These are phyloP conservation scores for Nasonia vitripennis DNA, from an alignment of 1,140 invertebrate genomes.

Conservation along the genomic window DNA sequence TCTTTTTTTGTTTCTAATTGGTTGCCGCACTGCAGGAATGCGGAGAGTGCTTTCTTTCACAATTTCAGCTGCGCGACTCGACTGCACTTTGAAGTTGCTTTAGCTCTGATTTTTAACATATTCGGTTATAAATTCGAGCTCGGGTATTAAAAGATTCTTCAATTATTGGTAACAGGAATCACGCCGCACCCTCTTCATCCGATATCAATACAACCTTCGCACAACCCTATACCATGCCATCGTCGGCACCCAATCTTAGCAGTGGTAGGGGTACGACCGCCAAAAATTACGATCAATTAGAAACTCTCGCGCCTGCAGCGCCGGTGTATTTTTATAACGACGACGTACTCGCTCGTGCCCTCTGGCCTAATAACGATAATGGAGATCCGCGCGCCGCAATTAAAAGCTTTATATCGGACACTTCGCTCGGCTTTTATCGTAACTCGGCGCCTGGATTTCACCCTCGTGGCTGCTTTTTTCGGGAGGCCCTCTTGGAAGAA, in stretches of 20 bases:
- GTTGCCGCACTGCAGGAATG: not conserved
- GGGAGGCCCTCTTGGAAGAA: not conserved
- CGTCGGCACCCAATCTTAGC: not conserved
- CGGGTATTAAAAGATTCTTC: no score
- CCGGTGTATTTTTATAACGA: slow-evolving; percentile 7
- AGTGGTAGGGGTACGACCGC: slow-evolving; percentile 1
- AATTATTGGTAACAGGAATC: not conserved
- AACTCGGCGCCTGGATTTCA: not conserved
- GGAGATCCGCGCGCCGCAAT: slow-evolving; percentile 13
- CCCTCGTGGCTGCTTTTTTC: not conserved
- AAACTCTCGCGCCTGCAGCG: not conserved
- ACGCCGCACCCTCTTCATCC: not conserved
- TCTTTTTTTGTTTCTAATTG: not conserved
- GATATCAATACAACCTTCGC: not conserved
- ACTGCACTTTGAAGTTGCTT: no score
- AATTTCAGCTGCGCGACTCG: no score
- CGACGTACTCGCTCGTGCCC: not conserved
- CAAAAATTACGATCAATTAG: slow-evolving; percentile 39
- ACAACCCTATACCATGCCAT: not conserved
- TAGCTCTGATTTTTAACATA: no score
- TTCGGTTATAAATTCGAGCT: no score
- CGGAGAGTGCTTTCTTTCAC: no score
- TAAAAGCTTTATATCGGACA: not conserved
- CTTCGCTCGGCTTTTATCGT: slow-evolving; percentile 13
- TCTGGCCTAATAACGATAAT: slow-evolving; percentile 25